Conservation (phyloP, 2,888 invertebrate genomes). For the Melieria omissa region DNA sequence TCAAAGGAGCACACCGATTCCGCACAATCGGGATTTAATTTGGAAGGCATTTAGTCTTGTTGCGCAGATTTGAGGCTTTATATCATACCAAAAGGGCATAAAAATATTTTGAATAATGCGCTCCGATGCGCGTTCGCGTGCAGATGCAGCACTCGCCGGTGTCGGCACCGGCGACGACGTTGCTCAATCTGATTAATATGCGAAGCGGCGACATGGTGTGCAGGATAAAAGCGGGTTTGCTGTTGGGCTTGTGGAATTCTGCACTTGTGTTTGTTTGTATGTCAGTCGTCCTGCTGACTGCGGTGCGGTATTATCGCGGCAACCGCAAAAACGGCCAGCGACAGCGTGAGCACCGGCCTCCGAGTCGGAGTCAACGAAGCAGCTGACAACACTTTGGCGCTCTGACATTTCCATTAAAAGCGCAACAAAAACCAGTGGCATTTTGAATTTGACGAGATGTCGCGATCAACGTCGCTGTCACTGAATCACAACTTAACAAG, state of each 20-base stretch:
- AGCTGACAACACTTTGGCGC: conserved; percentile 57
- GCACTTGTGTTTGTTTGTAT: conserved; percentile 12
- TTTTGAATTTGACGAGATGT: conserved; percentile 42
- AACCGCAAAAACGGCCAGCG: conserved; percentile 10
- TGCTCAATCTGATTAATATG: conserved; percentile 55
- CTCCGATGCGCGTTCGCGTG: conserved; percentile 29
- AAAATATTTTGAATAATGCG: conserved; percentile 49
- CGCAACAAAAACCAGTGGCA: conserved; percentile 49
- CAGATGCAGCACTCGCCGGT: conserved; percentile 30
- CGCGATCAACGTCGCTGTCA: conserved; percentile 40
- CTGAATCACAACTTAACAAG: conserved; percentile 35
- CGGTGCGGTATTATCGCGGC: conserved; percentile 34
- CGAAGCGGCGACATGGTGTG: conserved; percentile 45
- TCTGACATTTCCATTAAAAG: conserved; percentile 61
- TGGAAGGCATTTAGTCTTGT: conserved; percentile 33
- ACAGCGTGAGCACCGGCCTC: conserved; percentile 25
- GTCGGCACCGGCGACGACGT: conserved; percentile 27
- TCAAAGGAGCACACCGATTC: neutral
- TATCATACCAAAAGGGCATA: conserved; percentile 45
- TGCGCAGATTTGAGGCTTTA: conserved; percentile 37
- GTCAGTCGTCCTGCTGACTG: conserved; percentile 45
- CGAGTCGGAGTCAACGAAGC: conserved; percentile 39
- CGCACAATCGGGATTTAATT: conserved; percentile 29
- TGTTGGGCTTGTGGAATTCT: conserved; percentile 1
- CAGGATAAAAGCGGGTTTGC: neutral